Evolutionary conservation across 1,140 invertebrate genomes (phyloP).

Genomic region (Papilio polytes): DNA sequence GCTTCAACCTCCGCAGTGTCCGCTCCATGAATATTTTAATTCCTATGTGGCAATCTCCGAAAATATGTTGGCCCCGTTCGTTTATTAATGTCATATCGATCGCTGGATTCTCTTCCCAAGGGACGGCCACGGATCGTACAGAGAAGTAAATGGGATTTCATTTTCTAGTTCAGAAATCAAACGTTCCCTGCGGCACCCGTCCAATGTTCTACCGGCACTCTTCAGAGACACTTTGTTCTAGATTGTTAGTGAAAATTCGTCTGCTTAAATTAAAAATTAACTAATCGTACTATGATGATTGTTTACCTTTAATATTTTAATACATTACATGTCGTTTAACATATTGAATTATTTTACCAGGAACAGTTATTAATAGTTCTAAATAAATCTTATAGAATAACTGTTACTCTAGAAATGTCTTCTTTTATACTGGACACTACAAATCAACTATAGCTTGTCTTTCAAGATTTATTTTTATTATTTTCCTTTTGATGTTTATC

Average conservation of each 20-base stretch:
- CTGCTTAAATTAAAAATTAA: slow-evolving; percentile 46
- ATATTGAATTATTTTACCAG: too few relatives aligned
- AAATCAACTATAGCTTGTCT: neutral
- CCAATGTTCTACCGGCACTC: slow-evolving; percentile 61
- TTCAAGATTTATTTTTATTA: neutral
- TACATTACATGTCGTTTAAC: neutral
- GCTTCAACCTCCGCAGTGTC: slow-evolving; percentile 60
- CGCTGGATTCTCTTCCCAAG: slow-evolving; percentile 51
- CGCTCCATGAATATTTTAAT: slow-evolving; percentile 80
- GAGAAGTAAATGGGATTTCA: slow-evolving; percentile 75
- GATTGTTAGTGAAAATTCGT: slow-evolving; percentile 50
- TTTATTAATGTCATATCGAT: slow-evolving; percentile 78
- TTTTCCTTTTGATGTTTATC: neutral
- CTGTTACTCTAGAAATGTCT: neutral
- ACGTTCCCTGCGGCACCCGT: slow-evolving; percentile 64
- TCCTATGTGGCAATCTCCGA: slow-evolving; percentile 63
- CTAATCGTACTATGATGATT: slow-evolving; percentile 60
- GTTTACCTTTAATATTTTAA: slow-evolving; percentile 64
- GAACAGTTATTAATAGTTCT: too few relatives aligned
- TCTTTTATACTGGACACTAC: slow-evolving; percentile 38
- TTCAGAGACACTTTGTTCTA: slow-evolving; percentile 68
- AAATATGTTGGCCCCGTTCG: slow-evolving; percentile 67
- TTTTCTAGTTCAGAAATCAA: slow-evolving; percentile 80
- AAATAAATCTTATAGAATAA: too few relatives aligned
- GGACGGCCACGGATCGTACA: slow-evolving; percentile 55